Conservation (phyloP, 1,140 invertebrate genomes). For the Rhynchophorus ferrugineus region DNA sequence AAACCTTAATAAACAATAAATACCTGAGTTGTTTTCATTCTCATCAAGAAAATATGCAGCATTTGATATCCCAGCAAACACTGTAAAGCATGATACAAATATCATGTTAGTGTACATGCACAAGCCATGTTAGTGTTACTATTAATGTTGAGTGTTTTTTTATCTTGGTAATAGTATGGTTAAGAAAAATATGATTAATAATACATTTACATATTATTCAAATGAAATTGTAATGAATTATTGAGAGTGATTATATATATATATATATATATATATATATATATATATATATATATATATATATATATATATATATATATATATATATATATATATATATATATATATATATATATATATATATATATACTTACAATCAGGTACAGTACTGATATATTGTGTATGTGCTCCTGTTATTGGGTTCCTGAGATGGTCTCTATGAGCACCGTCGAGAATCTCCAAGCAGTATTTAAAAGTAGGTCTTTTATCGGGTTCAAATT, state of each 20-base stretch:
- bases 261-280: no score
- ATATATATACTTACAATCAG: slow-evolving; percentile 37
- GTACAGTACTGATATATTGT: slow-evolving; percentile 39
- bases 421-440: slow-evolving; percentile 29
- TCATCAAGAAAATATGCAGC: slow-evolving; percentile 42
- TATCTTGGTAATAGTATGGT: background rate
- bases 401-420: slow-evolving; percentile 34
- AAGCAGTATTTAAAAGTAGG: slow-evolving; percentile 73
- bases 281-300: no score
- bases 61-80: slow-evolving; percentile 39
- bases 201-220: background rate
- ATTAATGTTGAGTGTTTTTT: no score
- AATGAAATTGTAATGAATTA: background rate
- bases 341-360: no score
- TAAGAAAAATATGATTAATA: slow-evolving; percentile 1
- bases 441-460: slow-evolving; percentile 49
- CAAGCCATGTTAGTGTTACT: slow-evolving; percentile 5
- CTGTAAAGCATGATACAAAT: slow-evolving; percentile 34
- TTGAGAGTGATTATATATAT: no score
- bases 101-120: slow-evolving; percentile 22
- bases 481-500: slow-evolving; percentile 60
- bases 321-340: no score
- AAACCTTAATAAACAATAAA: no score
- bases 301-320: no score
- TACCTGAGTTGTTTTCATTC: slow-evolving; percentile 42